Conservation (phyloP, 2,888 invertebrate species). For the Eilema depressum region DNA sequence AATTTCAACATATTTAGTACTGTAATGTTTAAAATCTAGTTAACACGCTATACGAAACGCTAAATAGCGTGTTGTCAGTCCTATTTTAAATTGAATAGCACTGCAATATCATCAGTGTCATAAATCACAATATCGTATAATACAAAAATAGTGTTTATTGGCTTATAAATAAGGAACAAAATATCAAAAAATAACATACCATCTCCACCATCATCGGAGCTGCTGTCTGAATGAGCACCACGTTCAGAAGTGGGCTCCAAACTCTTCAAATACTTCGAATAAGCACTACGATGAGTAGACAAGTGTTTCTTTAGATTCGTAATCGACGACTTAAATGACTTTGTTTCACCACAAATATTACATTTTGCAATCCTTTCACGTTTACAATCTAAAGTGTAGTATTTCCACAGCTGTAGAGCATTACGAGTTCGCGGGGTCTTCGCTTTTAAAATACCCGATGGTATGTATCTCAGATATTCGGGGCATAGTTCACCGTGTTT, state of each 20-base stretch:
- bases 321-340: neutral
- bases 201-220: neutral
- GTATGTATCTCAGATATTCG: neutral
- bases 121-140: neutral
- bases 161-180: no score
- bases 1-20: no score
- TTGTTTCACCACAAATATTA: neutral
- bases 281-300: neutral
- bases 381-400: neutral
- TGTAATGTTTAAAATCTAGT: no score
- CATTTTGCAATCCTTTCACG: neutral
- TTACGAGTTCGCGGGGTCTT: neutral
- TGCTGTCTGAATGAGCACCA: neutral
- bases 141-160: no score
- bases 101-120: neutral
- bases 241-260: neutral
- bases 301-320: conserved; percentile 1
- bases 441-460: neutral
- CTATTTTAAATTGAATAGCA: neutral
- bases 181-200: neutral
- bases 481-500: conserved; percentile 12
- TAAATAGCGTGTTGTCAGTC: neutral
- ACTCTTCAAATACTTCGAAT: neutral
- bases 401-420: neutral
- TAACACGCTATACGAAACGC: neutral